phyloP scores from a whole-genome alignment of 2,797 vertebrate species.

The Neopelma chrysocephalum region DNA sequence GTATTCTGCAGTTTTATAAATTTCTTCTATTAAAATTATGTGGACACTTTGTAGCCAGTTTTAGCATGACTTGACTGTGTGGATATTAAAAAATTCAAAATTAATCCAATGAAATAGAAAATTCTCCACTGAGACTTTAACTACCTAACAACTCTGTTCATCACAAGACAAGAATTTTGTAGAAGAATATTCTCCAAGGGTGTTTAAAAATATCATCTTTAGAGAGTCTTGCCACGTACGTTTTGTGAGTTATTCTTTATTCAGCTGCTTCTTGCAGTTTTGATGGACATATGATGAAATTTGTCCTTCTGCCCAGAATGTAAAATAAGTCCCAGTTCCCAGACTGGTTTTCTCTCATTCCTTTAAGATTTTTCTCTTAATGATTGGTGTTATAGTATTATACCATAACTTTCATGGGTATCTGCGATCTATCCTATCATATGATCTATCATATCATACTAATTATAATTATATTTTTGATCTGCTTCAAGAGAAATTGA shows the following conservation, averaged over 20 bases:
- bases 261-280: conserved; percentile 10
- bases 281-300: neutral
- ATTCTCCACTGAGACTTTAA: neutral
- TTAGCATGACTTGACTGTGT: neutral
- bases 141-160: neutral
- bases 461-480: neutral
- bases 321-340: neutral
- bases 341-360: neutral
- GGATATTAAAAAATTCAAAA: neutral
- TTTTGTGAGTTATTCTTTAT: neutral
- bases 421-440: neutral
- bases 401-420: neutral
- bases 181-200: neutral
- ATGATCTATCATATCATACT: neutral
- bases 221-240: neutral
- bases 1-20: neutral
- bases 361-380: neutral
- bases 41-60: neutral
- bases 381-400: neutral
- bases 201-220: neutral
- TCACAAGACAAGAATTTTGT: neutral
- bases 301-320: conserved; percentile 10
- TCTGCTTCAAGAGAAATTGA: neutral
- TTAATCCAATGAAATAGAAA: neutral
- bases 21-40: neutral